Evolutionary conservation across 2,797 vertebrate genomes (phyloP).

Genomic region (Darevskia nairensis): DNA sequence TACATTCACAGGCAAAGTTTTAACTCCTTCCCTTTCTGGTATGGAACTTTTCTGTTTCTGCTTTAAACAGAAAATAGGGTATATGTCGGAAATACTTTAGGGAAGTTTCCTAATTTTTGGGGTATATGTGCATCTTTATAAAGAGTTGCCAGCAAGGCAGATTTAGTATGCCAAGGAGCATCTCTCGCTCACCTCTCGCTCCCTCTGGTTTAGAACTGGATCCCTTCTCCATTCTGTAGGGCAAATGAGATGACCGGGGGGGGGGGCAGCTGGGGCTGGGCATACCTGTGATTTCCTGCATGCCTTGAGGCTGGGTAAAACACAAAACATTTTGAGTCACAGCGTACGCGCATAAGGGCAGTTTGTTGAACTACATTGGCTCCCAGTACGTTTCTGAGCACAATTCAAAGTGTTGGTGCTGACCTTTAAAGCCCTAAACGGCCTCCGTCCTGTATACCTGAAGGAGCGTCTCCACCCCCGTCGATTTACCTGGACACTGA

Average conservation of each 20-base stretch:
- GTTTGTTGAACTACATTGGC: too few relatives aligned
- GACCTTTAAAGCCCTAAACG: too few relatives aligned
- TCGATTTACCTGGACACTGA: too few relatives aligned
- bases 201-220: not conserved
- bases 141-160: not conserved
- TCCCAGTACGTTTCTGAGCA: too few relatives aligned
- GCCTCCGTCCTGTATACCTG: too few relatives aligned
- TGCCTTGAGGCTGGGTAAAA: slow-evolving; percentile 4
- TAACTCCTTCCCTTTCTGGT: not conserved
- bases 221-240: not conserved
- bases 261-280: not conserved
- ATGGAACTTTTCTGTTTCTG: not conserved
- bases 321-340: not conserved
- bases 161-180: not conserved
- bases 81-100: not conserved
- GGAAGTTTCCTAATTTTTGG: not conserved
- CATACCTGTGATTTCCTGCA: not conserved
- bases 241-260: not conserved
- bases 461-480: too few relatives aligned
- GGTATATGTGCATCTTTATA: too few relatives aligned
- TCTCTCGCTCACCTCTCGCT: not conserved
- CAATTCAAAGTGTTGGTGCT: too few relatives aligned
- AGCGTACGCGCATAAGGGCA: too few relatives aligned
- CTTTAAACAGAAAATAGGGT: not conserved
- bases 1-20: not conserved